Conservation (phyloP, 2,797 vertebrate genomes). For the Melanogrammus aeglefinus region DNA sequence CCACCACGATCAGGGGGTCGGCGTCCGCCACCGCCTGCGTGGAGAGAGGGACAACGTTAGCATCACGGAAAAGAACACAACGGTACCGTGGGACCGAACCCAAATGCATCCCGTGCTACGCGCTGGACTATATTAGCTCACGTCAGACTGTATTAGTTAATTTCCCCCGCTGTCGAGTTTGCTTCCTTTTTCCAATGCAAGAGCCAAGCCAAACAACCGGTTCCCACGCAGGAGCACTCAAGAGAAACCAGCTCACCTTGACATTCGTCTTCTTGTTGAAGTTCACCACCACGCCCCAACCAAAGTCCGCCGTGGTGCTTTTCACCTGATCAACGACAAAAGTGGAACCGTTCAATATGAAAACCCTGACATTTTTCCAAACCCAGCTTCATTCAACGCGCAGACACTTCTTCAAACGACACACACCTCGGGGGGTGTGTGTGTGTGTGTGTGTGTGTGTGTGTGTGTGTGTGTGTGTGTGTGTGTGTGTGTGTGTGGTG, state of each 20-base stretch:
- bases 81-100: neutral
- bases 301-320: slow-evolving; percentile 89
- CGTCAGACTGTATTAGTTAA: neutral
- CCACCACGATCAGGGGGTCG: slow-evolving; percentile 89
- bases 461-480: too few species aligned
- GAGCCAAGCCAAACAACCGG: neutral
- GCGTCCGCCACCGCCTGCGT: slow-evolving; percentile 79
- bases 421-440: too few species aligned
- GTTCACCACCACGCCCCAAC: slow-evolving; percentile 96
- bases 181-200: neutral
- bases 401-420: neutral
- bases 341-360: neutral
- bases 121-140: too few species aligned
- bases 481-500: too few species aligned
- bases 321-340: slow-evolving; percentile 78
- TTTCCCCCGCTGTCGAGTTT: neutral
- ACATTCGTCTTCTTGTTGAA: slow-evolving; percentile 94
- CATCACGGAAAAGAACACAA: neutral
- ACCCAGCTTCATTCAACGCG: neutral
- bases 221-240: neutral
- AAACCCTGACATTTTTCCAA: neutral
- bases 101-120: neutral
- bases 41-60: neutral
- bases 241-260: slow-evolving; percentile 75
- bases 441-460: too few species aligned